A percentile compares a stretch with the other conserved stretches of the same genome.
These are phyloP conservation scores for Ennomos erosarius DNA, from an alignment of 2,888 invertebrate genomes.

Conservation along the genomic window DNA sequence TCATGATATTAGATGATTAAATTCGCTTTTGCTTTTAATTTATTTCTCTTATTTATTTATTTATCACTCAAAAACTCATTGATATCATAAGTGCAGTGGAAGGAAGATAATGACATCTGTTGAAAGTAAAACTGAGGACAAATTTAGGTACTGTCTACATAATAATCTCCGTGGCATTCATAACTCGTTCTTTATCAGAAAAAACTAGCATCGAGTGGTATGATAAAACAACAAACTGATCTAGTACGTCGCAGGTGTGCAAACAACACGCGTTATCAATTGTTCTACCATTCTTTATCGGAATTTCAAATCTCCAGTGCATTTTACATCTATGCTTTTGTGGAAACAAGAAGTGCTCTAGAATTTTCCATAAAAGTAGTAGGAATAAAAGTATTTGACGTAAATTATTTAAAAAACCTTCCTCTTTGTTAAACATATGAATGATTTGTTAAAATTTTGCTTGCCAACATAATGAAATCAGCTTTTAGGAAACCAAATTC, in stretches of 20 bases:
- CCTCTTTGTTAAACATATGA: not conserved
- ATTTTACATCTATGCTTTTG: not conserved
- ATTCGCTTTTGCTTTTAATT: constrained; percentile 67
- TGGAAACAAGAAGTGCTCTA: not conserved
- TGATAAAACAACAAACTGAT: constrained; percentile 16
- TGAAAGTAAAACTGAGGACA: constrained; percentile 11
- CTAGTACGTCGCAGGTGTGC: constrained; percentile 17
- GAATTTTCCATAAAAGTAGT: constrained; percentile 2
- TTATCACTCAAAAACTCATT: constrained; percentile 41
- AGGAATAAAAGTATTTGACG: not conserved
- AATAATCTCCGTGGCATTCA: constrained; percentile 30
- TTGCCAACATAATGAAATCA: constrained; percentile 9
- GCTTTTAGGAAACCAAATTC: constrained; percentile 12
- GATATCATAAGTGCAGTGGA: constrained; percentile 30
- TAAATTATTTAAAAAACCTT: not conserved
- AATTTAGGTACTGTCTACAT: constrained; percentile 18
- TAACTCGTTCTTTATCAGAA: constrained; percentile 8
- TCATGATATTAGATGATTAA: constrained; percentile 80
- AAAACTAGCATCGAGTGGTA: constrained; percentile 1
- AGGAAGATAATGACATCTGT: constrained; percentile 17
- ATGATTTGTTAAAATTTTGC: constrained; percentile 10
- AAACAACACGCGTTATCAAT: constrained; percentile 20
- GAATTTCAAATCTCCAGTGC: constrained; percentile 4
- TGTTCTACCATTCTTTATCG: constrained; percentile 12
- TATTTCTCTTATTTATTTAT: constrained; percentile 69